Percentiles rank a stretch among this genome's conserved stretches.
These are phyloP conservation scores for Pteruthius melanotis DNA, from an alignment of 2,113 vertebrate species.

Conservation along the genomic window DNA sequence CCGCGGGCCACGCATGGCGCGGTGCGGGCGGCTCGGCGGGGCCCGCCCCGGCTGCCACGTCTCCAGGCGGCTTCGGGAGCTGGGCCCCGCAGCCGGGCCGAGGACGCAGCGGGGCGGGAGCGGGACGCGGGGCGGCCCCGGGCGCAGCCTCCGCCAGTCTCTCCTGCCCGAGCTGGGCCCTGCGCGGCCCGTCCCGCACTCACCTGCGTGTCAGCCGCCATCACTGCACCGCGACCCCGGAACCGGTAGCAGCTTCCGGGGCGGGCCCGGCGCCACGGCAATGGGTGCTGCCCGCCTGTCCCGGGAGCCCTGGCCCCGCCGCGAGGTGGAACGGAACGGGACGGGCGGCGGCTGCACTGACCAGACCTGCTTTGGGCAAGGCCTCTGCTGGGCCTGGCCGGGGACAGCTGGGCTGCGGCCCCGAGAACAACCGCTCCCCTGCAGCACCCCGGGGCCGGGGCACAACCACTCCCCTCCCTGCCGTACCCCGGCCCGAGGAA, in stretches of 20 bases:
- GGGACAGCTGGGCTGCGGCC: not conserved
- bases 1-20: not conserved
- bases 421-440: not conserved
- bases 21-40: not conserved
- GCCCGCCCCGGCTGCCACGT: too few species aligned
- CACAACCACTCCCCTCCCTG: not conserved
- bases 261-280: not conserved
- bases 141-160: too few species aligned
- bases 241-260: constrained; percentile 65
- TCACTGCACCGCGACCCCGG: constrained; percentile 85
- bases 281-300: not conserved
- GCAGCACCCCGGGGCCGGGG: not conserved
- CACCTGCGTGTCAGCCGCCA: constrained; percentile 98
- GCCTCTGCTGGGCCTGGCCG: not conserved
- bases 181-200: constrained; percentile 53
- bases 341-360: not conserved
- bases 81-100: not conserved
- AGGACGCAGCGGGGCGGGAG: not conserved
- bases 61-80: not conserved
- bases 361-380: not conserved
- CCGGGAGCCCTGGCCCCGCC: not conserved
- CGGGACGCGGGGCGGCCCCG: too few species aligned
- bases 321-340: not conserved
- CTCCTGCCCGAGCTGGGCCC: not conserved
- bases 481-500: not conserved